Evolutionary conservation across 2,797 vertebrate genomes (phyloP).

Genomic region (Myotis vivesi): DNA sequence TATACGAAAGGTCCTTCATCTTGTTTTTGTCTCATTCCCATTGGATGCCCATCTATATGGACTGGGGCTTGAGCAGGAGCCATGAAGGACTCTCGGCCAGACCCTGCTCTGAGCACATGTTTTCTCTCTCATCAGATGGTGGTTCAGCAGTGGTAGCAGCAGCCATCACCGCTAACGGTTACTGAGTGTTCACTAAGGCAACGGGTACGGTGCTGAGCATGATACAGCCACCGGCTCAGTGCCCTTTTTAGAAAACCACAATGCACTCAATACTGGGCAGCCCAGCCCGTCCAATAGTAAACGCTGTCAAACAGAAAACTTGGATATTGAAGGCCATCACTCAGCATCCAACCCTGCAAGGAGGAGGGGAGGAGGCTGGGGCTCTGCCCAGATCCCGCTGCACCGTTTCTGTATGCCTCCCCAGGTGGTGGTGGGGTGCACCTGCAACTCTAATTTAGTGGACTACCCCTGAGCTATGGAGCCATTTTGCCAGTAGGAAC

Average conservation of each 20-base stretch:
- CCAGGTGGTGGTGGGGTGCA: background rate
- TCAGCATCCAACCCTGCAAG: background rate
- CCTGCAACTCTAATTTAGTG: background rate
- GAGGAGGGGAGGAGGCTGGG: rapidly evolving
- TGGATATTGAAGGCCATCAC: rapidly evolving
- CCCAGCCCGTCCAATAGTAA: background rate
- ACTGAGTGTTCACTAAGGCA: background rate
- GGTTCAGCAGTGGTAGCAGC: background rate
- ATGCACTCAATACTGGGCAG: background rate
- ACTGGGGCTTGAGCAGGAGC: background rate
- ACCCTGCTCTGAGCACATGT: background rate
- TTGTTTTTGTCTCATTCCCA: background rate
- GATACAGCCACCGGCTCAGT: background rate
- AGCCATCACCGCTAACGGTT: background rate
- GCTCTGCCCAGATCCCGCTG: background rate
- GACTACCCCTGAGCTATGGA: background rate
- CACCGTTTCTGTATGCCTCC: background rate
- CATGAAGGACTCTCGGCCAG: background rate
- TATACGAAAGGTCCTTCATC: background rate
- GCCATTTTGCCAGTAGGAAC: background rate
- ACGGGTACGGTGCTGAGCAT: background rate
- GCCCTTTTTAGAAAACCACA: background rate
- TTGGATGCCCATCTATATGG: background rate
- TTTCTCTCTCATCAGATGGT: background rate
- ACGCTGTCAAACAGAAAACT: background rate